Evolutionary conservation across 2,888 invertebrate species (phyloP), one percentile per base, ranked within the genome.

Genomic region (Trimorus sp.): DNA sequence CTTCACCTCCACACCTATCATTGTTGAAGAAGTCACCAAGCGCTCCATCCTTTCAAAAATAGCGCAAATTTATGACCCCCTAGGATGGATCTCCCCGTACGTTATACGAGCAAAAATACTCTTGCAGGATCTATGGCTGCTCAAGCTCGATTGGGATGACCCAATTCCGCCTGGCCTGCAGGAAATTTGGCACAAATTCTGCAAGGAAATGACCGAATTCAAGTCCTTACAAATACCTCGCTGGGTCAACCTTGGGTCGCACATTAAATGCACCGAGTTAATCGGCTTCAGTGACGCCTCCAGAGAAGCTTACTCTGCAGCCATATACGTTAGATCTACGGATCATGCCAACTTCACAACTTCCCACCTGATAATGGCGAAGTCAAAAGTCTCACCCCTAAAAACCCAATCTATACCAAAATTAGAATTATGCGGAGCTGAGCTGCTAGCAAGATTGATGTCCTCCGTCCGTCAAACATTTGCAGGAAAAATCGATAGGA

Each of bases 1-100:
- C 7, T 9, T 59, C 12, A 8, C 26, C 1, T 3, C 26, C 26
- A 26, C 4, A 26, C 26, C 26, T 26, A 26, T 26, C 4, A 26
- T 26, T 3, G 2, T 26, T 26, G 26, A 26, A 26, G 26, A 26
- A 1, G n/a, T 49, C 12, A 45, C 60, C 4, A 60, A 45, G 15
- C 45, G 60, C 9, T 4, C 12, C 3, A 8, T 60, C 11, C 48
- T 60, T 3, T 60, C 60, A 6, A 11, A 12, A 2, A 48, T 60
- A 8, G 60, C 60, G 3, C 12, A 12, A 15, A 11, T 60, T 9
- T 60, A 26, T 60, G 60, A 60, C 12, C 60, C 60, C 6, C 9
- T 45, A 6, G 60, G 60, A 7, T 49, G 16, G 26, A 8, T 63
- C 9, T 48, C 63, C n/a, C 63, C 49, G 8, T 7, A 49, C n/a